phyloP scores from a whole-genome alignment of 2,797 vertebrate species.

The Chelonia mydas region DNA sequence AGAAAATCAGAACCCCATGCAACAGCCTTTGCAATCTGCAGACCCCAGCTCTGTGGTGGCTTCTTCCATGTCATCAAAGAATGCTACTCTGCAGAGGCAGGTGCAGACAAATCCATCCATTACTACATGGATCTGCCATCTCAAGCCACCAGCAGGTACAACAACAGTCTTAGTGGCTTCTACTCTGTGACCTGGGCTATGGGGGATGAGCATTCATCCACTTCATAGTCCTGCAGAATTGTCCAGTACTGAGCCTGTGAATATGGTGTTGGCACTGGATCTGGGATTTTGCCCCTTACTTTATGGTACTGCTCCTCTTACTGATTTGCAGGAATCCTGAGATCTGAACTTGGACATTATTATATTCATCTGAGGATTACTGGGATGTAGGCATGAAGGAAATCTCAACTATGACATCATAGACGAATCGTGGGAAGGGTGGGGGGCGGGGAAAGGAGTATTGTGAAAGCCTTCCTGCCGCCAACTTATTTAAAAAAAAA shows the following conservation, averaged over 20 bases:
- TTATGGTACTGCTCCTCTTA: background rate
- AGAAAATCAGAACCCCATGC: background rate
- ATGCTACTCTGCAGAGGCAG: background rate
- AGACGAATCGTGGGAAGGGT: background rate
- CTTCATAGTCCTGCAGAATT: background rate
- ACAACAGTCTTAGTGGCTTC: background rate
- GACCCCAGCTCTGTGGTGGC: background rate
- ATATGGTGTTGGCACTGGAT: background rate
- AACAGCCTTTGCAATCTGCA: background rate
- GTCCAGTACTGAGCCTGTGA: background rate
- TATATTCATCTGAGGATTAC: background rate
- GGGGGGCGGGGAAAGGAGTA: background rate
- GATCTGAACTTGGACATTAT: constrained; percentile 1
- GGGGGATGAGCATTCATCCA: background rate
- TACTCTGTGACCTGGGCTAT: rapidly evolving
- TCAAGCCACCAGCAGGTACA: background rate
- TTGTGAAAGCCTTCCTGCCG: background rate
- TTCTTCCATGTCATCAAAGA: too few species aligned
- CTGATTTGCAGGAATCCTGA: constrained; percentile 59
- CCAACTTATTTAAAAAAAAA: background rate
- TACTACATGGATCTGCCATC: constrained; percentile 11
- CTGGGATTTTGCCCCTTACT: rapidly evolving
- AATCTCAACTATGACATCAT: background rate
- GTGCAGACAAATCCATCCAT: rapidly evolving
- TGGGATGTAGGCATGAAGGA: background rate